Evolutionary conservation across 2,888 invertebrate species (phyloP).

Genomic region (Apamea epomidion): DNA sequence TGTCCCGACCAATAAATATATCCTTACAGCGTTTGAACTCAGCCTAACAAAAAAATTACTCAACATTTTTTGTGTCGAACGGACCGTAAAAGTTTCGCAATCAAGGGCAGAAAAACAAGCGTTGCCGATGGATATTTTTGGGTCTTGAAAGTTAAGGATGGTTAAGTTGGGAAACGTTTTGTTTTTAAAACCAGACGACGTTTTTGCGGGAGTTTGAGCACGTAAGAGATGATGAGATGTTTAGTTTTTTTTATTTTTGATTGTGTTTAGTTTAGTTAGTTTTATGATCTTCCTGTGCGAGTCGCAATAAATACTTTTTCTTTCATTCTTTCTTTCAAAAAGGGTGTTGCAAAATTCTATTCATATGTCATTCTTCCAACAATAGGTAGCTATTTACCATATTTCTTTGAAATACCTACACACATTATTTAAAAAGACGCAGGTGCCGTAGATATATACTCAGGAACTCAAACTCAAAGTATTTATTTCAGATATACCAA

Average conservation of each 20-base stretch:
- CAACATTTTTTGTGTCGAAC: slow-evolving; percentile 77
- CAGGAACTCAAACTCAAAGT: too few relatives aligned
- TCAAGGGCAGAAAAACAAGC: slow-evolving; percentile 81
- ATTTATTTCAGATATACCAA: neutral
- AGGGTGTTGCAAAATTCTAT: neutral
- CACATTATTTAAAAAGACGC: neutral
- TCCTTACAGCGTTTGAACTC: slow-evolving; percentile 78
- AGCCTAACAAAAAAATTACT: slow-evolving; percentile 77
- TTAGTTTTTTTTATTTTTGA: too few relatives aligned
- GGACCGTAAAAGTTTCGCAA: slow-evolving; percentile 83
- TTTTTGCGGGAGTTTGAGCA: neutral
- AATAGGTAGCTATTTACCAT: neutral
- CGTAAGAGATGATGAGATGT: neutral
- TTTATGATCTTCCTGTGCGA: too few relatives aligned
- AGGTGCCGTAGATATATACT: neutral
- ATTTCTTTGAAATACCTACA: neutral
- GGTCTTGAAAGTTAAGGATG: slow-evolving; percentile 35
- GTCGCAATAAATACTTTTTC: too few relatives aligned
- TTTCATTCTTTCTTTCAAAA: too few relatives aligned
- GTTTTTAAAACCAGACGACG: slow-evolving; percentile 30
- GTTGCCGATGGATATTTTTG: slow-evolving; percentile 67
- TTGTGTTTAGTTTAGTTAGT: too few relatives aligned
- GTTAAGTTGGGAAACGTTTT: slow-evolving; percentile 21
- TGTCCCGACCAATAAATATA: slow-evolving; percentile 82
- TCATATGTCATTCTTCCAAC: neutral